A percentile compares a stretch with the other conserved stretches of the same genome.
Conservation (phyloP, 2,888 invertebrate genomes). For the Cyclophora punctaria region DNA sequence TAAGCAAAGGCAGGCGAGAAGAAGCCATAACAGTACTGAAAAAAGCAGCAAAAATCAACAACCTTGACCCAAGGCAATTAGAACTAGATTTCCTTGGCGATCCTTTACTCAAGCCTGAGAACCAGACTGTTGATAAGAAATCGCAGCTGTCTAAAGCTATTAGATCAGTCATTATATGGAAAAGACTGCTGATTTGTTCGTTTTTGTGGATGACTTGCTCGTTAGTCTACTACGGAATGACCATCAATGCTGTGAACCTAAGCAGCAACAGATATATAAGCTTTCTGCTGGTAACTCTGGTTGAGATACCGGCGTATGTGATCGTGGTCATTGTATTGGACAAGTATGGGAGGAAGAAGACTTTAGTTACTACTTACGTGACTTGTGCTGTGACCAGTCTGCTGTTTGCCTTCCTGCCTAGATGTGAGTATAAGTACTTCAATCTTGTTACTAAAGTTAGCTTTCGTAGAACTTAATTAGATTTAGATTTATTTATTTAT, state of each 20-base stretch:
- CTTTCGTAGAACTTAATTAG: no score
- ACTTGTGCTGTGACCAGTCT: conserved; percentile 77
- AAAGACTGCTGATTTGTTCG: conserved; percentile 78
- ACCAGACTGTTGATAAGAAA: conserved; percentile 46
- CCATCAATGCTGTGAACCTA: conserved; percentile 83
- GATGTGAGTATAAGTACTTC: conserved; percentile 54
- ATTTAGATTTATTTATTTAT: no score
- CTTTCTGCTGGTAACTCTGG: conserved; percentile 78
- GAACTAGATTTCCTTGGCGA: conserved; percentile 63
- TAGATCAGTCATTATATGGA: conserved; percentile 72
- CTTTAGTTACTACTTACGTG: conserved; percentile 76
- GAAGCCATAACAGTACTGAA: conserved; percentile 78
- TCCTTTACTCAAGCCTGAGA: conserved; percentile 48
- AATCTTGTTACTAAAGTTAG: no score
- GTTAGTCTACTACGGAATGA: conserved; percentile 86
- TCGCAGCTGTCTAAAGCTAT: conserved; percentile 68
- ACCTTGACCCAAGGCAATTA: conserved; percentile 61
- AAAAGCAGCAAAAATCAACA: conserved; percentile 79
- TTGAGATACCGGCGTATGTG: conserved; percentile 84
- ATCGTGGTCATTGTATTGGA: conserved; percentile 79
- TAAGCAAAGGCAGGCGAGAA: conserved; percentile 80
- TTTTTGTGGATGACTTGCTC: conserved; percentile 87
- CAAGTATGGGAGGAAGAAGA: conserved; percentile 78
- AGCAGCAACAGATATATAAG: conserved; percentile 84
- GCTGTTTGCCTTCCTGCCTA: conserved; percentile 76